A percentile compares a stretch with the other conserved stretches of the same genome.
These are phyloP conservation scores for Hippoglossus hippoglossus DNA, from an alignment of 2,797 vertebrate species.

Conservation along the genomic window DNA sequence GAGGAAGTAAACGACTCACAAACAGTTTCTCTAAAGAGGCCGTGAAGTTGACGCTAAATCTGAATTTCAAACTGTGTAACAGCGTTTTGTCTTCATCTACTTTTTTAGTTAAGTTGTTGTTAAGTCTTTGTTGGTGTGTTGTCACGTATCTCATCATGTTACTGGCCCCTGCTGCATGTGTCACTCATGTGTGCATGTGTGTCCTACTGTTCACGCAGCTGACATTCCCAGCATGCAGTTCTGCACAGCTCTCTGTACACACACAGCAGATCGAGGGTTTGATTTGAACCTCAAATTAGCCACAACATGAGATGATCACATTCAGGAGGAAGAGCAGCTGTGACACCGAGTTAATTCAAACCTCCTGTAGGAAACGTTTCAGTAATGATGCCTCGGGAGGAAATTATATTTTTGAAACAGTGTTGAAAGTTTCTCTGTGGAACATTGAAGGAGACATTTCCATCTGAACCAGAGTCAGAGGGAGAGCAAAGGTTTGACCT, in stretches of 20 bases:
- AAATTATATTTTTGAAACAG: too few relatives aligned
- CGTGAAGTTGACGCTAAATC: neutral
- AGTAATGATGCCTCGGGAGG: too few relatives aligned
- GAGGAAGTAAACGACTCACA: neutral
- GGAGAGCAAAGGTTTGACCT: too few relatives aligned
- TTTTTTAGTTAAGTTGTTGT: too few relatives aligned
- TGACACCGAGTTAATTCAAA: too few relatives aligned
- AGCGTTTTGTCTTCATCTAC: too few relatives aligned
- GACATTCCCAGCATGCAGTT: slow-evolving; percentile 27
- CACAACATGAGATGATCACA: neutral
- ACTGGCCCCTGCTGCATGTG: neutral
- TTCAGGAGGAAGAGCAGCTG: too few relatives aligned
- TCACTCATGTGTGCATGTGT: neutral
- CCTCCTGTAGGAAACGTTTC: too few relatives aligned
- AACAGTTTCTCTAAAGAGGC: neutral
- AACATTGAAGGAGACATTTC: too few relatives aligned
- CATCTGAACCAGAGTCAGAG: too few relatives aligned
- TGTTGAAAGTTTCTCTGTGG: too few relatives aligned
- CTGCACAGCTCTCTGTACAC: neutral
- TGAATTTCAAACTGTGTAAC: neutral
- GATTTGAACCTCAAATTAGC: slow-evolving; percentile 2
- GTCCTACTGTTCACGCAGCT: neutral
- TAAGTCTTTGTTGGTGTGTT: too few relatives aligned
- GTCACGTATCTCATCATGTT: neutral
- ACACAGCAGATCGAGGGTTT: neutral